These are phyloP conservation scores for Phodopus roborovskii DNA, from an alignment of 2,113 vertebrate genomes.

Conservation along the genomic window DNA sequence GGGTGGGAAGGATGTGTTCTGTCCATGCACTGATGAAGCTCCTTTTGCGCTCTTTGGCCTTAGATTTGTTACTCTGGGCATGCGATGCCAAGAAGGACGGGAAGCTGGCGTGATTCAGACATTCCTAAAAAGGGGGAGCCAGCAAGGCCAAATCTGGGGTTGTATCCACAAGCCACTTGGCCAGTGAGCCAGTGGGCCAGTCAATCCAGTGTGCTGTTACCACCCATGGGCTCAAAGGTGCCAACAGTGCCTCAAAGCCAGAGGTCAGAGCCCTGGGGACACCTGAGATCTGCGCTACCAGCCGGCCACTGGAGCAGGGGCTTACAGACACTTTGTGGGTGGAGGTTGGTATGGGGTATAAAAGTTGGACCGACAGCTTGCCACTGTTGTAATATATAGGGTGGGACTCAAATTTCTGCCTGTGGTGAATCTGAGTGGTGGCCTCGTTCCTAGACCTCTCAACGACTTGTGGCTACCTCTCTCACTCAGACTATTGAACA, in stretches of 20 bases:
- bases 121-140: neutral
- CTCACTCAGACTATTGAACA: neutral
- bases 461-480: neutral
- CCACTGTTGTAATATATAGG: accelerated
- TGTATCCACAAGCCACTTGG: neutral
- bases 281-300: neutral
- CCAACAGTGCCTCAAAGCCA: neutral
- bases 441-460: neutral
- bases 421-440: neutral
- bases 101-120: neutral
- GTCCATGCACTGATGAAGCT: too few relatives aligned
- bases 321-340: neutral
- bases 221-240: neutral
- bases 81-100: neutral
- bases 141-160: neutral
- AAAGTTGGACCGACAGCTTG: neutral
- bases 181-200: neutral
- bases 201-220: neutral
- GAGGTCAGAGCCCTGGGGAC: neutral
- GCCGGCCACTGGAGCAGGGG: neutral
- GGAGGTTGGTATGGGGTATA: neutral
- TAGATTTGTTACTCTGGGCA: accelerated
- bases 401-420: neutral
- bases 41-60: neutral
- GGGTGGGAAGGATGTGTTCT: neutral